These are phyloP conservation scores for Mystacornis crossleyi DNA, from an alignment of 2,113 vertebrate genomes.

Conservation along the genomic window DNA sequence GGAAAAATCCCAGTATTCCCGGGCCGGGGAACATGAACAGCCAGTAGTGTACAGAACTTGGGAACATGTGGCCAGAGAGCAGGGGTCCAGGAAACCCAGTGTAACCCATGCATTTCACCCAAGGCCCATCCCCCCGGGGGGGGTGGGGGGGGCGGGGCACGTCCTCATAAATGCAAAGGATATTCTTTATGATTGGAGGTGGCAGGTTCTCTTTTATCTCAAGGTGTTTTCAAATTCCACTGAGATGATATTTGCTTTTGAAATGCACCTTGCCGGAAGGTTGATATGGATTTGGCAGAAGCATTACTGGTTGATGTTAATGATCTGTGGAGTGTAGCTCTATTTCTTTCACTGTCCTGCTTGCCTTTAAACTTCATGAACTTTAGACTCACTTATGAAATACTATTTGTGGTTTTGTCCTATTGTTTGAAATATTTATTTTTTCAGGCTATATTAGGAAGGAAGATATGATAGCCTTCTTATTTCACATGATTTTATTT, in stretches of 20 bases:
- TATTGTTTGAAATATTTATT: not conserved
- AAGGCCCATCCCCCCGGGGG: too few relatives aligned
- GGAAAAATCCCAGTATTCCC: too few relatives aligned
- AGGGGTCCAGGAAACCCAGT: too few relatives aligned
- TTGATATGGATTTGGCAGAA: not conserved
- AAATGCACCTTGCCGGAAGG: not conserved
- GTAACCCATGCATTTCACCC: too few relatives aligned
- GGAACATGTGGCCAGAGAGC: too few relatives aligned
- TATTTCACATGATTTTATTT: not conserved
- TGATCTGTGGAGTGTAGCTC: accelerated
- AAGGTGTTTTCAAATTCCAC: not conserved
- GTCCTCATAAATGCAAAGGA: not conserved
- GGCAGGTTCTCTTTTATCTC: not conserved
- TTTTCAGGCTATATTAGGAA: not conserved
- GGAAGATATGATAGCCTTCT: not conserved
- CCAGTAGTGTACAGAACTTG: too few relatives aligned
- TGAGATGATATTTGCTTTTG: not conserved
- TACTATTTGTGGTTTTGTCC: accelerated
- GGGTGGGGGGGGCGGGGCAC: too few relatives aligned
- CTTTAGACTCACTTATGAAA: not conserved
- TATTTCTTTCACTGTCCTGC: not conserved
- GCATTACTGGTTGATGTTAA: not conserved
- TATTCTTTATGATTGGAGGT: not conserved
- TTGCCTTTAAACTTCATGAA: not conserved
- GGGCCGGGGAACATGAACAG: too few relatives aligned